Conservation (phyloP, 2,888 invertebrate genomes). For the Pseudococcus jackbeardsleyi region DNA sequence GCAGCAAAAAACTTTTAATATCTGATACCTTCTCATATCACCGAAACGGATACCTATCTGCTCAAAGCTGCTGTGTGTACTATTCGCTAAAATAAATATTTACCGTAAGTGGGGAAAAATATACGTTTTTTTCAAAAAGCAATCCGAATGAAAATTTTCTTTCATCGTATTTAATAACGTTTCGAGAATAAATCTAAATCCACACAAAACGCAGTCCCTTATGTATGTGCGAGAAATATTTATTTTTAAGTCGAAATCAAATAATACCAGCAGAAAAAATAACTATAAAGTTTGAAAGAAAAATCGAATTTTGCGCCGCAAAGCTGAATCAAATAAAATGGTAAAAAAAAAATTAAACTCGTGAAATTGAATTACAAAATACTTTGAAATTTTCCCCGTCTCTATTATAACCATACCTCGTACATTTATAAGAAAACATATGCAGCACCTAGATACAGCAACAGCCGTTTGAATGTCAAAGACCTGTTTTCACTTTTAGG, state of each 20-base stretch:
- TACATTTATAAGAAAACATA: no score
- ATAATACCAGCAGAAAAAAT: not conserved
- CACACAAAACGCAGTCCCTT: not conserved
- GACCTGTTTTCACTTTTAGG: not conserved
- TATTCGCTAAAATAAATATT: conserved; percentile 17
- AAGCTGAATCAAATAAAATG: not conserved
- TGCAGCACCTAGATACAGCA: not conserved
- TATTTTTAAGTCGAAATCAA: conserved; percentile 17
- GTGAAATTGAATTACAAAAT: conserved; percentile 12
- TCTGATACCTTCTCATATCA: conserved; percentile 1
- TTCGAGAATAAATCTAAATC: conserved; percentile 39
- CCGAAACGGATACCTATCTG: not conserved
- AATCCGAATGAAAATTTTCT: conserved; percentile 2
- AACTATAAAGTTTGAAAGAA: not conserved
- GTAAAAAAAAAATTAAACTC: not conserved
- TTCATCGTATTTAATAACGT: conserved; percentile 30
- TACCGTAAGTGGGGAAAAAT: not conserved
- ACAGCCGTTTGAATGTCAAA: not conserved
- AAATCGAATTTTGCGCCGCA: not conserved
- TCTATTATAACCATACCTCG: not conserved
- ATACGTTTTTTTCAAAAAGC: not conserved
- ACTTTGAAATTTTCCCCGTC: not conserved
- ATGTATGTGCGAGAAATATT: conserved; percentile 26
- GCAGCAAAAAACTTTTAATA: not conserved
- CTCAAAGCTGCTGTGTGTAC: not conserved